Conservation (phyloP, 2,888 invertebrate genomes). For the Epinotia ramella region DNA sequence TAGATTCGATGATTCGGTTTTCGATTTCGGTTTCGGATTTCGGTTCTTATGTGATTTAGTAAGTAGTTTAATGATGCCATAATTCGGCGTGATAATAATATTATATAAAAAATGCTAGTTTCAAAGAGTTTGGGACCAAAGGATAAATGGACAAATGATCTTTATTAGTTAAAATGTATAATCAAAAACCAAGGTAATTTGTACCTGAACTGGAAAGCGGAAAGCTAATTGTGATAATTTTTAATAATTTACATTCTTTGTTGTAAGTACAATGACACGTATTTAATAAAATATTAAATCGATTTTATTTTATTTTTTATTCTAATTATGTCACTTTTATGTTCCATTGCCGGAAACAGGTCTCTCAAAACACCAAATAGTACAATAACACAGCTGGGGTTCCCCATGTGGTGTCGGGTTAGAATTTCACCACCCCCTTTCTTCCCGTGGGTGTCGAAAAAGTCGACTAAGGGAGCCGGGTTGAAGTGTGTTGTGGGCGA, state of each 20-base stretch:
- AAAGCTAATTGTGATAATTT: conserved; percentile 38
- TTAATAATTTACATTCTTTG: conserved; percentile 24
- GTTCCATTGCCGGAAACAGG: neutral
- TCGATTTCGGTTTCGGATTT: no score
- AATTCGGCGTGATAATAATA: conserved; percentile 6
- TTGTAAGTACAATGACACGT: conserved; percentile 39
- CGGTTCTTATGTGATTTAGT: neutral
- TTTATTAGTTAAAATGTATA: neutral
- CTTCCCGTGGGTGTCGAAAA: no score
- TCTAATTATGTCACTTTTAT: neutral
- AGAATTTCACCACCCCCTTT: no score
- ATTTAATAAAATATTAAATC: conserved; percentile 36
- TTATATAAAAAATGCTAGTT: neutral
- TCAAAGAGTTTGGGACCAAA: conserved; percentile 10
- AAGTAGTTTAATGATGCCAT: neutral
- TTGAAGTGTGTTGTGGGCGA: no score
- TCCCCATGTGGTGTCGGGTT: no score
- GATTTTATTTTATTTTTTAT: conserved; percentile 5
- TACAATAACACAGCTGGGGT: neutral
- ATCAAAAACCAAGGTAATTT: neutral
- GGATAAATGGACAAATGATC: neutral
- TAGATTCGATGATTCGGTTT: neutral
- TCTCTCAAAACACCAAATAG: neutral
- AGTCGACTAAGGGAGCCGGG: no score
- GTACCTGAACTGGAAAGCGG: neutral